A percentile compares a stretch with the other conserved stretches of the same genome.
These are phyloP conservation scores for Eretmocerus hayati DNA, from an alignment of 2,888 invertebrate species.

Conservation along the genomic window DNA sequence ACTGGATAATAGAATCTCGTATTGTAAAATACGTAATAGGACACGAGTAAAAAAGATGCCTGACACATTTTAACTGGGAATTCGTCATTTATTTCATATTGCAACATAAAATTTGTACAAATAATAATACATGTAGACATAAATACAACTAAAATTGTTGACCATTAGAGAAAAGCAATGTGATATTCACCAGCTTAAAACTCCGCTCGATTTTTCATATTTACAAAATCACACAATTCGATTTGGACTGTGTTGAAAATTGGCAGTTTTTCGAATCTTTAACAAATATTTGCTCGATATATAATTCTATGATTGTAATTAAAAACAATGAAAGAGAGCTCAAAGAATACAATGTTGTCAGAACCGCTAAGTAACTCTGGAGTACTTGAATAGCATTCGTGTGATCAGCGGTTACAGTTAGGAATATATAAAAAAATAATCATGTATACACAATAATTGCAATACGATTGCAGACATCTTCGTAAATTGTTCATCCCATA, in stretches of 20 bases:
- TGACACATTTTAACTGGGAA: conserved; percentile 21
- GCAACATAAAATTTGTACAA: conserved; percentile 47
- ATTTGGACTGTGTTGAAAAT: conserved; percentile 5
- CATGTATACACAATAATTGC: conserved; percentile 7
- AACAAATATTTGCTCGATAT: too few species aligned
- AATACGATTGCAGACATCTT: conserved; percentile 12
- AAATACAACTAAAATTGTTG: conserved; percentile 22
- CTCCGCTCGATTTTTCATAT: conserved; percentile 10
- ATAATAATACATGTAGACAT: conserved; percentile 24
- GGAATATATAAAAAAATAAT: too few species aligned
- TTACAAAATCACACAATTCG: conserved; percentile 16
- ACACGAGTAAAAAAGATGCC: neutral
- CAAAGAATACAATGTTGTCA: too few species aligned
- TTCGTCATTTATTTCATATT: conserved; percentile 45
- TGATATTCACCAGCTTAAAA: conserved; percentile 9
- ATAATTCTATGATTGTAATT: too few species aligned
- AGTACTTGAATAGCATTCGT: neutral
- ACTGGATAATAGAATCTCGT: too few species aligned
- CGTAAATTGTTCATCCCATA: conserved; percentile 11
- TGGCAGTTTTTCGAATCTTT: conserved; percentile 34
- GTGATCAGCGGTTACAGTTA: neutral
- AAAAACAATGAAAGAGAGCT: too few species aligned
- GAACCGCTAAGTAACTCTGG: too few species aligned
- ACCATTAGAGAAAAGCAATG: conserved; percentile 14
- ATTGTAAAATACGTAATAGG: neutral